phyloP scores from a whole-genome alignment of 2,888 invertebrate species.

The Agonopterix heracliana region DNA sequence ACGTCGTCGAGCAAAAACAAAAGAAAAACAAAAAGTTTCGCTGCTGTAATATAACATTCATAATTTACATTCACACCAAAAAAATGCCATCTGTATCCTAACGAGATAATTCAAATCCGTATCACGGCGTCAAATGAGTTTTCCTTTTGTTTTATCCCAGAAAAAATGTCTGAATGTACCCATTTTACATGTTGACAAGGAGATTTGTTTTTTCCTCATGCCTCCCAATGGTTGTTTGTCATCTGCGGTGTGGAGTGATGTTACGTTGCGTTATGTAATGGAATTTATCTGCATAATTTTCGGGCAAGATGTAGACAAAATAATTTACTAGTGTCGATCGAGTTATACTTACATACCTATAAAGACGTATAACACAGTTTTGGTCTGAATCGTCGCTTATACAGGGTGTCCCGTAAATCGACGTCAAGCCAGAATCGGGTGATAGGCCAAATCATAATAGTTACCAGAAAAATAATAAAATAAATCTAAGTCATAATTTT shows the following conservation, averaged over 20 bases:
- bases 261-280: slow-evolving; percentile 3
- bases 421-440: no score
- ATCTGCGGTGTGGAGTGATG: slow-evolving; percentile 26
- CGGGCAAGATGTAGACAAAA: neutral
- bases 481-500: no score
- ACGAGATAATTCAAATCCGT: slow-evolving; percentile 10
- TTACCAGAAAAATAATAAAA: no score
- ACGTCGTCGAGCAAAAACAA: no score
- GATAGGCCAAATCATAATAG: no score
- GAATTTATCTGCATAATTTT: slow-evolving; percentile 4
- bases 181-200: slow-evolving; percentile 40
- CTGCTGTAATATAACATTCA: neutral
- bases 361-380: neutral
- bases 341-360: no score
- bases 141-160: slow-evolving; percentile 31
- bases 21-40: no score
- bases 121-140: slow-evolving; percentile 40
- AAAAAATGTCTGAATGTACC: slow-evolving; percentile 20
- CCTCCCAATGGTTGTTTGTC: slow-evolving; percentile 40
- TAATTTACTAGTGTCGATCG: no score
- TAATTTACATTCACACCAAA: slow-evolving; percentile 2
- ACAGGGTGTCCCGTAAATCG: no score
- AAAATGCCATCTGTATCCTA: neutral
- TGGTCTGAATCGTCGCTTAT: no score
- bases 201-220: slow-evolving; percentile 51